Base-by-base conservation (phyloP, 2,888 invertebrate species). In the Oscheius myriophilus region DNA sequence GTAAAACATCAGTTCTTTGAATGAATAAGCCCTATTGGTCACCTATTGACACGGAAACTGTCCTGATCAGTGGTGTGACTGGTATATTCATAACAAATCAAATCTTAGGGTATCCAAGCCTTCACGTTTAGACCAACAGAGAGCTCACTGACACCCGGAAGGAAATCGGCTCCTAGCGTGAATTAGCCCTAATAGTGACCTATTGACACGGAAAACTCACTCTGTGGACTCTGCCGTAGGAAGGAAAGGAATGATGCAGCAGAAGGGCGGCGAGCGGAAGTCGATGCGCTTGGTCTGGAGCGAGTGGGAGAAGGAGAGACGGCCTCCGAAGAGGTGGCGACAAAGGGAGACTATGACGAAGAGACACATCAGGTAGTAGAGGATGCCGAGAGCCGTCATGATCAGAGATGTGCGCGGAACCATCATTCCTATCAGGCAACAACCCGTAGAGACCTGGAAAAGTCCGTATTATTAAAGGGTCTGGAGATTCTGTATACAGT, bases 341-440 rank as follows among this genome's bases (percentile, higher is more conserved):
- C 82, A 83, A 16, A 85, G 78, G 0, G 84, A 82, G n/a, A 85
- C 82, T 18, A 85, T 71, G 1, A 85, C 82, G 39, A 83, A 83
- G 9, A 85, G 78, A 59, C 85, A 85, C 63, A 83, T 75, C 9
- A 85, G 75, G 70, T 84, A 85, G 70, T 84, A 85, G 52, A 85
- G 76, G 9, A 85, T 73, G 9, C 85, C 85, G 46, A 82, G 70
- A 16, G 77, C 75, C 18, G 84, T 81, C 49, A 83, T 67, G 7
- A 85, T 78, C 18, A 82, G 71, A 11, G 84, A 81, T 0, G 84
- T 78, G 16, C 85, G 71, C 1, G 85, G 85, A 41, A 77, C 78
- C 63, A 79, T 73, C 82, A 85, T 84, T 0, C 82, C 85, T 26
- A 84, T 71, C 23, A 84, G 73, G 26, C 82, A 83, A 55, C 78